Evolutionary conservation across 2,888 invertebrate species (phyloP).

Genomic region (Tipula lateralis): DNA sequence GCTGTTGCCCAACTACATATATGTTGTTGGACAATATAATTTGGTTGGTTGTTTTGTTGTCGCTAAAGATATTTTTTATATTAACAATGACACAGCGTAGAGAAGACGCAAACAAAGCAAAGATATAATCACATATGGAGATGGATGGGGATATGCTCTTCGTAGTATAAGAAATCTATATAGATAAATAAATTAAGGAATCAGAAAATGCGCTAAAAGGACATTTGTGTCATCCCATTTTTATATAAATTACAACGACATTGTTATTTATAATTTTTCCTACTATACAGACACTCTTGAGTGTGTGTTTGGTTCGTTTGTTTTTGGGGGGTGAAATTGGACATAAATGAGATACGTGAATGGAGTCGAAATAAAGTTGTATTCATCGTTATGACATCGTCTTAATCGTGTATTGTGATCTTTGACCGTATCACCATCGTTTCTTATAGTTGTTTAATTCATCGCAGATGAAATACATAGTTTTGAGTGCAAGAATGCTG

Average conservation of each 20-base stretch:
- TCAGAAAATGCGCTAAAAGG: not conserved
- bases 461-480: not conserved
- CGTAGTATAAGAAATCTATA: not conserved
- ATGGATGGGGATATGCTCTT: not conserved
- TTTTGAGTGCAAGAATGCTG: too few species aligned
- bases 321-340: not conserved
- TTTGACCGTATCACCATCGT: not conserved
- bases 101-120: not conserved
- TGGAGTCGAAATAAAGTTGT: not conserved
- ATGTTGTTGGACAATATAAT: too few species aligned
- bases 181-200: conserved; percentile 3
- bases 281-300: not conserved
- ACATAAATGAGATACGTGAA: not conserved
- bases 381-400: not conserved
- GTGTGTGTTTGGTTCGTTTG: not conserved
- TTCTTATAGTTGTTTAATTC: not conserved
- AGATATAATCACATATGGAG: not conserved
- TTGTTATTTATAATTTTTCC: not conserved
- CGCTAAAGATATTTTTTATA: not conserved
- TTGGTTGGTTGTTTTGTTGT: not conserved
- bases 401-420: not conserved
- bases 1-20: not conserved
- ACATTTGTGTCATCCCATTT: not conserved
- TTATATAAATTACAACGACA: not conserved
- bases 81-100: not conserved